Percentiles rank a stretch among this genome's conserved stretches.
Conservation (phyloP, 2,797 vertebrate species). For the Pangasius djambal region DNA sequence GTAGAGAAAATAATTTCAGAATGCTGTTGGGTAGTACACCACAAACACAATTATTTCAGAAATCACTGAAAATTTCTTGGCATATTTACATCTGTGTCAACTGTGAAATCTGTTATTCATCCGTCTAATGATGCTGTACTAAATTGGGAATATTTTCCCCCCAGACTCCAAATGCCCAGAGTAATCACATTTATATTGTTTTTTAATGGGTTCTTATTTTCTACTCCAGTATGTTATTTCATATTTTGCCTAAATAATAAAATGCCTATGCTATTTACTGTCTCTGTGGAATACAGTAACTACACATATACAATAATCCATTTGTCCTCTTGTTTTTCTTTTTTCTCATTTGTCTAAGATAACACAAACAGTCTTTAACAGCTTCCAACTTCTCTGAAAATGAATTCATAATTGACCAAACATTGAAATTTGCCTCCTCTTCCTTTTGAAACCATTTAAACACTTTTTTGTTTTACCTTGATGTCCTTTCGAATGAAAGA, state of each 20-base stretch:
- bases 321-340: too few species aligned
- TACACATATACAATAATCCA: background rate
- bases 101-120: slow-evolving; percentile 53
- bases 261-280: background rate
- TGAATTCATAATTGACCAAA: slow-evolving; percentile 17
- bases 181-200: slow-evolving; percentile 51
- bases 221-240: slow-evolving; percentile 24
- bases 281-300: background rate
- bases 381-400: slow-evolving; percentile 22
- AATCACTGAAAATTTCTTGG: slow-evolving; percentile 36
- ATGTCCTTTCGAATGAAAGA: background rate
- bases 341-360: slow-evolving; percentile 13
- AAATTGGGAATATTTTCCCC: slow-evolving; percentile 35
- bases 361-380: slow-evolving; percentile 12
- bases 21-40: slow-evolving; percentile 29
- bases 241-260: slow-evolving; percentile 9
- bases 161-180: slow-evolving; percentile 32
- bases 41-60: slow-evolving; percentile 51
- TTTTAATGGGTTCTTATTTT: slow-evolving; percentile 38
- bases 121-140: slow-evolving; percentile 45
- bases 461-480: slow-evolving; percentile 2
- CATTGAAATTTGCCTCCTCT: slow-evolving; percentile 1
- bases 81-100: slow-evolving; percentile 47
- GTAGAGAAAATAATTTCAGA: slow-evolving; percentile 28
- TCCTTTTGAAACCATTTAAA: slow-evolving; percentile 8